A percentile compares a stretch with the other conserved stretches of the same genome.
These are phyloP conservation scores for Tinea trinotella DNA, from an alignment of 2,888 invertebrate species.

Conservation along the genomic window DNA sequence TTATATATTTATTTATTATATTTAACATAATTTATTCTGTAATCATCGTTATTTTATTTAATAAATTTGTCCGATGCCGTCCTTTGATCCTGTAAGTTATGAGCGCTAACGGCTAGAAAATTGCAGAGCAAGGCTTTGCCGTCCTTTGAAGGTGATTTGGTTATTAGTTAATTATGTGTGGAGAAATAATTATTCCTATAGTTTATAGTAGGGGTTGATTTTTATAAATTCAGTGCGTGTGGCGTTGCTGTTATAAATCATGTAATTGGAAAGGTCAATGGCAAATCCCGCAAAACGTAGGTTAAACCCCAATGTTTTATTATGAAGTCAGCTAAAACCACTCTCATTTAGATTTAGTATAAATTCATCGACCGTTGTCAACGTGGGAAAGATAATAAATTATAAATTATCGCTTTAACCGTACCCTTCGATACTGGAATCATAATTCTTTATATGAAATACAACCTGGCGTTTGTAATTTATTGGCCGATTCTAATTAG, in stretches of 20 bases:
- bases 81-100: too few species aligned
- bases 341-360: slow-evolving; percentile 16
- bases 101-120: too few species aligned
- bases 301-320: slow-evolving; percentile 20
- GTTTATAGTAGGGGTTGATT: too few species aligned
- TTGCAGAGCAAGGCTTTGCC: too few species aligned
- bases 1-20: too few species aligned
- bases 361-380: slow-evolving; percentile 14
- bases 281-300: slow-evolving; percentile 20
- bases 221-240: not conserved
- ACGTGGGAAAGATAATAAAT: not conserved
- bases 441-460: not conserved
- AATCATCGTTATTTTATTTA: too few species aligned
- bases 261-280: slow-evolving; percentile 13
- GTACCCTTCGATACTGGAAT: not conserved
- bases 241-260: slow-evolving; percentile 11
- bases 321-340: slow-evolving; percentile 19
- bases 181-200: too few species aligned
- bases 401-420: slow-evolving; percentile 3
- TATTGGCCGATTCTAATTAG: not conserved
- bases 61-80: too few species aligned
- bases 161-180: too few species aligned
- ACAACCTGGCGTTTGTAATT: not conserved
- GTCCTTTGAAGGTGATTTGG: too few species aligned
- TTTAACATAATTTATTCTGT: too few species aligned